A percentile compares a stretch with the other conserved stretches of the same genome.
These are phyloP conservation scores for Hypomecis atomaria DNA, from an alignment of 2,888 invertebrate genomes.

Conservation along the genomic window DNA sequence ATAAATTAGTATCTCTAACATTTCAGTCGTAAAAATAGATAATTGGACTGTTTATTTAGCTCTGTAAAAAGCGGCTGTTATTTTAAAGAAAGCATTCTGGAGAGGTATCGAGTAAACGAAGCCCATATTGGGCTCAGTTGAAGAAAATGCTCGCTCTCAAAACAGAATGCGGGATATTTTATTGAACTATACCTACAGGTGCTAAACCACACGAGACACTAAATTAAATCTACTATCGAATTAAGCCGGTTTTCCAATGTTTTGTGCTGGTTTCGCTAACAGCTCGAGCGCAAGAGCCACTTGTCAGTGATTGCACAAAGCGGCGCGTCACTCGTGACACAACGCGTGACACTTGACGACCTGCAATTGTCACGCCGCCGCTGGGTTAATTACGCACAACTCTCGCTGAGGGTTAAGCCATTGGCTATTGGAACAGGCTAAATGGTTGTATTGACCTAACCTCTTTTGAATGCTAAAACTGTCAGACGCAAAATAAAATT, in stretches of 20 bases:
- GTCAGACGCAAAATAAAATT: slow-evolving; percentile 7
- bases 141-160: too few species aligned
- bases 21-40: too few species aligned
- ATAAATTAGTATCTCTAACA: too few species aligned
- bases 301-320: slow-evolving; percentile 29
- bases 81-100: too few species aligned
- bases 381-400: slow-evolving; percentile 20
- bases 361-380: slow-evolving; percentile 27
- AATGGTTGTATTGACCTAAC: slow-evolving; percentile 9
- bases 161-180: too few species aligned
- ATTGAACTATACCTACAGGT: too few species aligned
- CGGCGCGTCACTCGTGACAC: slow-evolving; percentile 16
- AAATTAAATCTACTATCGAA: neutral
- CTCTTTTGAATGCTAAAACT: slow-evolving; percentile 1
- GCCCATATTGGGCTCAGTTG: neutral
- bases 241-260: neutral
- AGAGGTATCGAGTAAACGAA: too few species aligned
- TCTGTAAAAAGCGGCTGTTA: too few species aligned
- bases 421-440: neutral
- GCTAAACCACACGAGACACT: too few species aligned
- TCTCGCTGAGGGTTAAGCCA: slow-evolving; percentile 1
- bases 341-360: slow-evolving; percentile 22
- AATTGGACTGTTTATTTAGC: too few species aligned
- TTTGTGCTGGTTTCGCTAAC: slow-evolving; percentile 2
- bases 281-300: slow-evolving; percentile 1